Percentiles rank a stretch among this genome's conserved stretches.
Evolutionary conservation across 2,888 invertebrate genomes (phyloP).

Genomic region (Leptura quadrifasciata): DNA sequence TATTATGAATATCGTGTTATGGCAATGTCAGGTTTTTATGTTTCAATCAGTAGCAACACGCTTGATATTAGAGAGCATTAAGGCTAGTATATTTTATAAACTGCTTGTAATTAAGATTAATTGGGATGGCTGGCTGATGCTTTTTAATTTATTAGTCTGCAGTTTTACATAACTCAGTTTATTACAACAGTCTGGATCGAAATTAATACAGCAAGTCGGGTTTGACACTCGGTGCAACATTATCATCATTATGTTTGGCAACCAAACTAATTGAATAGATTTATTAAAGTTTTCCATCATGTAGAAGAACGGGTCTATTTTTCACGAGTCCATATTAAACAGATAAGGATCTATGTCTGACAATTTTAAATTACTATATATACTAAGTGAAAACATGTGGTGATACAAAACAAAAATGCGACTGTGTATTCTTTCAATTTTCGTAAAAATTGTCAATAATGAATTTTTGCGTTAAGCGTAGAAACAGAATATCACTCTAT

Average conservation of each 20-base stretch:
- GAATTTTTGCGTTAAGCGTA: no score
- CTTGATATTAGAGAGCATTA: conserved; percentile 12
- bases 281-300: neutral
- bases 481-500: no score
- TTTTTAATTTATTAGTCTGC: conserved; percentile 30
- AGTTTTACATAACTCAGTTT: conserved; percentile 22
- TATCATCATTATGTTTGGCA: neutral
- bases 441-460: no score
- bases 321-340: neutral
- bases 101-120: conserved; percentile 26
- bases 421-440: no score
- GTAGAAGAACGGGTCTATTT: neutral
- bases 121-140: conserved; percentile 22
- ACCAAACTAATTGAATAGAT: neutral
- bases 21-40: neutral
- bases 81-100: conserved; percentile 14
- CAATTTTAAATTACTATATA: neutral
- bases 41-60: conserved; percentile 12
- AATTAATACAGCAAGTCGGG: neutral
- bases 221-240: neutral
- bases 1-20: conserved; percentile 11
- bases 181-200: neutral
- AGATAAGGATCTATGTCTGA: neutral
- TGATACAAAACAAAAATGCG: neutral
- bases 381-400: neutral